These are phyloP conservation scores for Gephyroberyx darwinii DNA, from an alignment of 2,797 vertebrate species.

Conservation along the genomic window DNA sequence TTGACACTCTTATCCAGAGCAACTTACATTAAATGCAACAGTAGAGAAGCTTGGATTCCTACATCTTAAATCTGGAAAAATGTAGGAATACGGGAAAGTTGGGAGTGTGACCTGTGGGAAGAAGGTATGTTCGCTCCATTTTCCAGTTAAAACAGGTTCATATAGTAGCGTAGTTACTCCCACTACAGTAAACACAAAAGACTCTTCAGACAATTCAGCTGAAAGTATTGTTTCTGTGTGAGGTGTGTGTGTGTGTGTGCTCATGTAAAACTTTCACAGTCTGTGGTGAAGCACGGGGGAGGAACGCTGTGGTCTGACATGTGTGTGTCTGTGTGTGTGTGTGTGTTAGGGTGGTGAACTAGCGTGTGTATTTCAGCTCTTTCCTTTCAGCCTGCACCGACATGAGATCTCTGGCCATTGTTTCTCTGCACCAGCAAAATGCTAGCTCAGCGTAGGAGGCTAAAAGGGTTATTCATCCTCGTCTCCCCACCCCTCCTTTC, in stretches of 20 bases:
- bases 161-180: too few species aligned
- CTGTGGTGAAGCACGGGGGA: constrained; percentile 42
- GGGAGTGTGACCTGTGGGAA: neutral
- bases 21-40: too few species aligned
- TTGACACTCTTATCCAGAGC: too few species aligned
- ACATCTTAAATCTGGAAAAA: neutral
- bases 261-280: neutral
- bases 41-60: too few species aligned
- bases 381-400: constrained; percentile 71
- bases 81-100: neutral
- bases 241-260: neutral
- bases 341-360: neutral
- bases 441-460: constrained; percentile 76
- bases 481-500: constrained; percentile 36
- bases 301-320: constrained; percentile 43
- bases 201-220: neutral
- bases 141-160: too few species aligned
- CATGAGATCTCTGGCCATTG: constrained; percentile 77
- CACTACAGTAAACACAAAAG: too few species aligned
- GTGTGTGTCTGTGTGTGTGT: neutral
- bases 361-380: constrained; percentile 57
- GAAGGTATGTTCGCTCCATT: neutral
- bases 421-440: constrained; percentile 68
- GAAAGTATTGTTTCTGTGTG: constrained; percentile 9
- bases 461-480: constrained; percentile 53